Percentiles rank a stretch among this genome's conserved stretches.
Evolutionary conservation across 2,888 invertebrate genomes (phyloP).

Genomic region (Lasioglossum malachurum): DNA sequence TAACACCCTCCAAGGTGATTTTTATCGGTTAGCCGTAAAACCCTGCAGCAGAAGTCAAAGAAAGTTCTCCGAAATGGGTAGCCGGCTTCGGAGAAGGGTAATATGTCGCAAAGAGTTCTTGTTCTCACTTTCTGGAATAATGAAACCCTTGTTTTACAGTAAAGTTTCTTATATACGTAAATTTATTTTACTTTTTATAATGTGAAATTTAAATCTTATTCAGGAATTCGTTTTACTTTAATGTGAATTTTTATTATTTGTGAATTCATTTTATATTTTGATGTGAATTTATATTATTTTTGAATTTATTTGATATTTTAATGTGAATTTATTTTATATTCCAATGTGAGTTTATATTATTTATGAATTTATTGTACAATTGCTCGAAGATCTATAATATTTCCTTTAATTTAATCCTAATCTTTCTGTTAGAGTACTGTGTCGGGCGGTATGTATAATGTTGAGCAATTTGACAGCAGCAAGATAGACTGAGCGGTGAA

Average conservation of each 20-base stretch:
- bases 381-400: no score
- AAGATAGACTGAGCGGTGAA: not conserved
- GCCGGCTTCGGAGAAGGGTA: not conserved
- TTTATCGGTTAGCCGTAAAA: conserved; percentile 8
- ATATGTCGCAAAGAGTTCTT: not conserved
- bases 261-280: no score
- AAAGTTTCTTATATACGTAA: not conserved
- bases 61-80: not conserved
- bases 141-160: not conserved
- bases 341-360: no score
- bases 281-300: no score
- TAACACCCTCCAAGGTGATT: not conserved
- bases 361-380: no score
- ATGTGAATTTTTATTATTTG: no score
- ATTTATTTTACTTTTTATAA: no score
- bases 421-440: not conserved
- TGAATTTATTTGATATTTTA: no score
- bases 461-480: not conserved
- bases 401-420: not conserved
- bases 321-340: not conserved
- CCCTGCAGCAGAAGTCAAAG: not conserved
- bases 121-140: not conserved
- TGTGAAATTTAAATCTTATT: no score
- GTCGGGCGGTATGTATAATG: not conserved
- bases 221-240: no score